Base-by-base conservation (phyloP, 2,797 vertebrate genomes). In the Ibycter americanus region DNA sequence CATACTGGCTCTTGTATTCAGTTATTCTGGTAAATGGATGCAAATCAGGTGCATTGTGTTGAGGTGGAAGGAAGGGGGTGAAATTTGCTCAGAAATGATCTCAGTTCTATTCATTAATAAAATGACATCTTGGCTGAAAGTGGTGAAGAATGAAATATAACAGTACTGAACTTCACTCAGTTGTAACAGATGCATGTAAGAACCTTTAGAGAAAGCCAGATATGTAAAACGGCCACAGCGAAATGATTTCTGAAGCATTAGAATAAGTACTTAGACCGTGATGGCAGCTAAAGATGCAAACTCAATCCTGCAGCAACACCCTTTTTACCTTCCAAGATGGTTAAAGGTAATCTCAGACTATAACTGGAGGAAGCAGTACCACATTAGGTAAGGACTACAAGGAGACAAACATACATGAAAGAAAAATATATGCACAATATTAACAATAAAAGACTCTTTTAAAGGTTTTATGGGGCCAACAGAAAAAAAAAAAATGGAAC, bases 41-140 rank as follows among this genome's bases (percentile, higher is more conserved):
- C 98, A 98, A 98, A 98, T 98, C 97, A 98, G 97, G 97, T 98
- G 97, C 97, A 98, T 98, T 98, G 98, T 98, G 96, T 88, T 71
- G 86, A 88, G 89, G 96, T 96, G 95, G 96, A 94, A 97, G 90
- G 96, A 97, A 93, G 96, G 94, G 97, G 97, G 91, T 96, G 95
- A 97, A 97, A 95, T 96, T 97, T 97, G 97, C 97, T 97, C 96
- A 97, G 98, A 98, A 98, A 98, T 98, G 92, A 98, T 98, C 98
- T 98, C 98, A 97, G 96, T 96, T 96, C 98, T 97, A 97, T 98
- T 98, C 97, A 98, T 98, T 97, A 98, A 97, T 98, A 97, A 98
- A 98, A 98, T 97, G 97, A 97, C 98, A 98, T 96, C 95, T 97
- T 97, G 97, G 97, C 98, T 97, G 97, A 97, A 97, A 98, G 87